Evolutionary conservation across 2,888 invertebrate genomes (phyloP).

Genomic region (Piscicola geometra): DNA sequence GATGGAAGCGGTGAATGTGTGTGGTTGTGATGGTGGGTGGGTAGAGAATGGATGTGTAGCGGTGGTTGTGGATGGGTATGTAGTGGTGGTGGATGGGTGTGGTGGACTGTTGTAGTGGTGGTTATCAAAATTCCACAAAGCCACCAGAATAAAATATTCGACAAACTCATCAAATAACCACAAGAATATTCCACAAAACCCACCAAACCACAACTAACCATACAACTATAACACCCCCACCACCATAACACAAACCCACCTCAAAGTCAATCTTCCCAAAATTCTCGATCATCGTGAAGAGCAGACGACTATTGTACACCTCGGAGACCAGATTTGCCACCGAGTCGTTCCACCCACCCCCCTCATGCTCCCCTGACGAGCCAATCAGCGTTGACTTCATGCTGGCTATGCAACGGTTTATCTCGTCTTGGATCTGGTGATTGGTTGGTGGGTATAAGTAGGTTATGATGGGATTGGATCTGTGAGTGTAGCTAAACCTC

Average conservation of each 20-base stretch:
- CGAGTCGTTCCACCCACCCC: conserved; percentile 60
- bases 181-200: background rate
- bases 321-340: conserved; percentile 67
- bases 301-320: conserved; percentile 87
- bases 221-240: background rate
- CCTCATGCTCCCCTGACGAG: conserved; percentile 84
- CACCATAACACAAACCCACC: conserved; percentile 55
- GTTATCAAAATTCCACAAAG: no score
- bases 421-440: conserved; percentile 68
- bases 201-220: no score
- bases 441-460: background rate
- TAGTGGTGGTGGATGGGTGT: no score
- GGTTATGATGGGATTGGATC: background rate
- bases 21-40: no score
- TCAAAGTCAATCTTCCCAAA: conserved; percentile 70
- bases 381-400: conserved; percentile 98
- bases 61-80: no score
- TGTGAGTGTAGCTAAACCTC: no score
- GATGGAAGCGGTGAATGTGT: no score
- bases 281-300: conserved; percentile 83
- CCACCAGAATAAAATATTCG: no score
- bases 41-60: no score
- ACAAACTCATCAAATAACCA: background rate
- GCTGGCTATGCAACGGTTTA: conserved; percentile 87
- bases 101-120: background rate